Base-by-base conservation (phyloP, 2,797 vertebrate genomes). In the Taeniopygia guttata region DNA sequence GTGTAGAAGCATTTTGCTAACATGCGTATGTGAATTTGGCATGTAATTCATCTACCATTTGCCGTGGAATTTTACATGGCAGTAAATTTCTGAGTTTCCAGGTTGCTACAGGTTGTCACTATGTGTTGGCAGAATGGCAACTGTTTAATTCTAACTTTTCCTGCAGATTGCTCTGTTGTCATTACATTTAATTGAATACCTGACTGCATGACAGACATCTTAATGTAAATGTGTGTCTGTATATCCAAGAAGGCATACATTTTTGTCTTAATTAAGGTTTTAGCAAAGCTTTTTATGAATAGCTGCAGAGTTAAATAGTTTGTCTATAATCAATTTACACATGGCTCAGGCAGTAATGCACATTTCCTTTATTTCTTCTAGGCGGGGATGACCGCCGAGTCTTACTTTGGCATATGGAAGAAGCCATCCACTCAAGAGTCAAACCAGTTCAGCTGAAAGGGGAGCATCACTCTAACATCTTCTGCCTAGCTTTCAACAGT, bases 401-500 rank as follows among this genome's bases (percentile, higher is more conserved):
- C 76, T 97, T 99, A n/a, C 98, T 99, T 75, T 99, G 99, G 99
- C 98, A 99, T 93, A 98, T 99, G 98, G 99, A 99, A 95, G 97
- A 99, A 97, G 98, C 99, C 81, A 98, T 99, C 96, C 99, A 99
- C 49, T 98, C 98, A 34, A 99, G 98, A 79, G 98, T 99, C 84
- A 99, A 99, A 93, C 99, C 99, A 18, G 95, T 99, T 92, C 99
- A 99, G 62, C 98, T 99, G 96, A 99, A 99, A 97, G 99, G 99
- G 34, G 99, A 99, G 51, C 99, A 99, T 95, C 98, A 99, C 92
- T 99, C 99, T 63, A 99, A 99, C 96, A 99, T 99, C 97, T 99
- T 99, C 97, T 99, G 99, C 93, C 97, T 99, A n/a, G 99, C 99
- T 80, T 99, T 99, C 93, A 99, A 99, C 98, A 99, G 99, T 94